Evolutionary conservation across 2,113 vertebrate genomes (phyloP).

Genomic region (Chelonoidis abingdonii): DNA sequence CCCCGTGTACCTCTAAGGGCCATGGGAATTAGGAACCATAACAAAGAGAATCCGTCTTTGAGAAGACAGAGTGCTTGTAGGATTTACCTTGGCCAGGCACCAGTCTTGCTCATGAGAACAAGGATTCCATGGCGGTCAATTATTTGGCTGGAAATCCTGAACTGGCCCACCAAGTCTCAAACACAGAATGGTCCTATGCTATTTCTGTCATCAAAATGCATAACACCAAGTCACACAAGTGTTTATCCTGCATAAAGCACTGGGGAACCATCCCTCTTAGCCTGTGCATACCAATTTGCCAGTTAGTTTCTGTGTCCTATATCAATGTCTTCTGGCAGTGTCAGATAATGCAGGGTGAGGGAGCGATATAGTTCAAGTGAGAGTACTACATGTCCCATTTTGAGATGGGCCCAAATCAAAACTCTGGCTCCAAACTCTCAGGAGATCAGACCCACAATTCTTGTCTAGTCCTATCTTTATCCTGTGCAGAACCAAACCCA

Average conservation of each 20-base stretch:
- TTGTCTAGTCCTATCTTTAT: background rate
- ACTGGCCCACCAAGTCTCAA: conserved; percentile 9
- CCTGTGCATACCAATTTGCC: background rate
- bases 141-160: background rate
- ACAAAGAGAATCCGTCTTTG: conserved; percentile 42
- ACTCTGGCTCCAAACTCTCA: background rate
- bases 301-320: background rate
- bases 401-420: background rate
- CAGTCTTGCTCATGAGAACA: background rate
- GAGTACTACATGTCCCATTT: background rate
- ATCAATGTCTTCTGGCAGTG: background rate
- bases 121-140: background rate
- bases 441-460: background rate
- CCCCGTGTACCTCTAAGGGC: conserved; percentile 53
- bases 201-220: conserved; percentile 34
- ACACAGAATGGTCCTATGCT: conserved; percentile 49
- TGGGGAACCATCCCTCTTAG: background rate
- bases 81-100: conserved; percentile 4
- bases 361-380: background rate
- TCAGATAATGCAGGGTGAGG: background rate
- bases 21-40: background rate
- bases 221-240: background rate
- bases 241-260: background rate
- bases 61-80: background rate
- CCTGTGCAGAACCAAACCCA: background rate